These are phyloP conservation scores for Zaprionus lineosus DNA, from an alignment of 2,888 invertebrate genomes.

Conservation along the genomic window DNA sequence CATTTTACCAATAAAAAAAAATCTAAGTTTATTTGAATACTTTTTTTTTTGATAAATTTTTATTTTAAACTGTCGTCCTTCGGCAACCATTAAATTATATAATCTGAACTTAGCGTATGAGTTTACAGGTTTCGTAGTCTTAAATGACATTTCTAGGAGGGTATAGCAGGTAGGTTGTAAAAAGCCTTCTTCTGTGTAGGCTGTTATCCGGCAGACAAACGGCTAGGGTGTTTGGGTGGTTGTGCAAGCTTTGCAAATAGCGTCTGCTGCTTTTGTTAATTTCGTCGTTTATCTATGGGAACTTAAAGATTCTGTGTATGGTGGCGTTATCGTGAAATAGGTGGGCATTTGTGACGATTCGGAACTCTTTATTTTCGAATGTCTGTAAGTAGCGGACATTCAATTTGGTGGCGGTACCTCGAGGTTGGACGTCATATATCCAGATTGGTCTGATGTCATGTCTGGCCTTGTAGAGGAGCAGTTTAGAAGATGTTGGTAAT, in stretches of 20 bases:
- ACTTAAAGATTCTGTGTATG: neutral
- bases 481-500: neutral
- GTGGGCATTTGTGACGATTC: neutral
- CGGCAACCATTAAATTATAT: too few relatives aligned
- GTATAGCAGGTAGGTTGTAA: neutral
- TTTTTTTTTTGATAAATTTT: too few relatives aligned
- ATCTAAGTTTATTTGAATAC: too few relatives aligned
- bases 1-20: too few relatives aligned
- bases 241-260: neutral
- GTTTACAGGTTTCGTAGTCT: too few relatives aligned
- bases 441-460: too few relatives aligned
- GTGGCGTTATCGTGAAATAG: neutral
- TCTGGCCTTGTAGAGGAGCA: too few relatives aligned
- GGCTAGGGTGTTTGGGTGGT: too few relatives aligned
- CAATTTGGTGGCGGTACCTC: too few relatives aligned
- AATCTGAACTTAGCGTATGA: too few relatives aligned
- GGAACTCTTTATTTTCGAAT: neutral
- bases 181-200: neutral
- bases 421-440: too few relatives aligned
- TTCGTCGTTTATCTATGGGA: neutral
- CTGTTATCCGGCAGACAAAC: neutral
- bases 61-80: too few relatives aligned
- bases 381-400: neutral
- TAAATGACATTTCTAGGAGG: neutral
- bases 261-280: neutral